Evolutionary conservation across 2,113 vertebrate species (phyloP).

Genomic region (Thunnus thynnus): DNA sequence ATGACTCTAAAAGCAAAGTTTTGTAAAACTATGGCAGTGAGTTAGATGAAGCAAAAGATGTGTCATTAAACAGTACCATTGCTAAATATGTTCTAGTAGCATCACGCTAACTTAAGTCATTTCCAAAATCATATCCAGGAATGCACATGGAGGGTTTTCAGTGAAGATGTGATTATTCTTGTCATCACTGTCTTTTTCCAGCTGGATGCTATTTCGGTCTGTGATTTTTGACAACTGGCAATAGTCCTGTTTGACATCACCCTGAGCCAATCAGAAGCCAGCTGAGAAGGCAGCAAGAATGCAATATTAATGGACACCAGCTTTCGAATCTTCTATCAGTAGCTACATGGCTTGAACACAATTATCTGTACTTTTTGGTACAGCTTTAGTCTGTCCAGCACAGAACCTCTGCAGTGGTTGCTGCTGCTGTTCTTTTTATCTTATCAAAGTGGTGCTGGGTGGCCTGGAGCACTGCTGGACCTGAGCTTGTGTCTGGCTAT

Average conservation of each 20-base stretch:
- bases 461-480: slow-evolving; percentile 37
- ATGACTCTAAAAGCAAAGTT: slow-evolving; percentile 2
- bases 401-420: slow-evolving; percentile 22
- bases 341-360: slow-evolving; percentile 2
- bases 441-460: slow-evolving; percentile 59
- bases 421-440: slow-evolving; percentile 54
- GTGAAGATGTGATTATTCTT: slow-evolving; percentile 73
- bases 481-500: slow-evolving; percentile 42
- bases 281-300: slow-evolving; percentile 22
- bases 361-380: slow-evolving; percentile 13
- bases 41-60: slow-evolving; percentile 24
- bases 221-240: slow-evolving; percentile 64
- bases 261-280: slow-evolving; percentile 30
- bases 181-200: slow-evolving; percentile 70
- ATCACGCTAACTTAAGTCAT: slow-evolving; percentile 81
- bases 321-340: slow-evolving; percentile 31
- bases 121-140: slow-evolving; percentile 70
- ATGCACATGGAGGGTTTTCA: slow-evolving; percentile 66
- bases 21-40: slow-evolving; percentile 1
- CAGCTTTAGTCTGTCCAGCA: slow-evolving; percentile 15
- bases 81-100: slow-evolving; percentile 48
- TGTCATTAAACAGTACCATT: slow-evolving; percentile 28
- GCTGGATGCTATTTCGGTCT: slow-evolving; percentile 67
- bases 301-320: slow-evolving; percentile 39
- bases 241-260: slow-evolving; percentile 63